phyloP scores from a whole-genome alignment of 23 tunicate species.

The Clavelina lepadiformis region DNA sequence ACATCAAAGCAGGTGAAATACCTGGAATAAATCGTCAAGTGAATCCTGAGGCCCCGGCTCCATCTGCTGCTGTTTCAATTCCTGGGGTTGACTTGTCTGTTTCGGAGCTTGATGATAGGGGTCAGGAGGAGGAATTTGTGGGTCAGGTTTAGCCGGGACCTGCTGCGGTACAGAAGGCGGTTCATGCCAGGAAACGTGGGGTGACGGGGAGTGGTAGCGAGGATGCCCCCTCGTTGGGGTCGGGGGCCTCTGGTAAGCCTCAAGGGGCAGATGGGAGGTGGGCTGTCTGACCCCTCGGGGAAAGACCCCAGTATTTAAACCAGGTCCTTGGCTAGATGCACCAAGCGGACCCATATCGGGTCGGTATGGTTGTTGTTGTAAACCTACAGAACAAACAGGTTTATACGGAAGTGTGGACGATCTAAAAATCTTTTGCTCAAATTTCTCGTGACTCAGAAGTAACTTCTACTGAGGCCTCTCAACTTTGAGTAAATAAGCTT shows the following conservation, averaged over 20 bases:
- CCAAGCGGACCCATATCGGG: conserved; percentile 9
- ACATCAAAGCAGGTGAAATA: conserved; percentile 7
- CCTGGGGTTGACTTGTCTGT: too few relatives aligned
- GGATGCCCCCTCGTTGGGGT: conserved; percentile 4
- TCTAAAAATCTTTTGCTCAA: too few relatives aligned
- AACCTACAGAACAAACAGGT: not conserved
- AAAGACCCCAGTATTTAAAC: too few relatives aligned
- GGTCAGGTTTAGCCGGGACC: not conserved
- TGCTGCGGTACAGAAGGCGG: not conserved
- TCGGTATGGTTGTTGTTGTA: not conserved
- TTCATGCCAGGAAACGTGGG: not conserved
- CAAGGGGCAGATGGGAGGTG: not conserved
- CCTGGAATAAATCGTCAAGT: conserved; percentile 43
- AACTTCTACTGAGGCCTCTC: too few relatives aligned
- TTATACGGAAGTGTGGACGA: too few relatives aligned
- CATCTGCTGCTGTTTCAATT: not conserved
- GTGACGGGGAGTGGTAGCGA: conserved; percentile 3
- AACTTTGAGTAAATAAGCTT: too few relatives aligned
- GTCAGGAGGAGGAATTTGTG: conserved; percentile 1
- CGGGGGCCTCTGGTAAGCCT: not conserved
- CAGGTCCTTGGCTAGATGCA: too few relatives aligned
- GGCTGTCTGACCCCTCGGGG: conserved; percentile 7
- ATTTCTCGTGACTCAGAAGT: too few relatives aligned
- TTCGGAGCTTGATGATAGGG: too few relatives aligned
- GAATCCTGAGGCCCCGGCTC: not conserved